Evolutionary conservation across 2,113 vertebrate species (phyloP), one percentile per base, ranked within the genome.

Genomic region (Erythrocercus mccallii): DNA sequence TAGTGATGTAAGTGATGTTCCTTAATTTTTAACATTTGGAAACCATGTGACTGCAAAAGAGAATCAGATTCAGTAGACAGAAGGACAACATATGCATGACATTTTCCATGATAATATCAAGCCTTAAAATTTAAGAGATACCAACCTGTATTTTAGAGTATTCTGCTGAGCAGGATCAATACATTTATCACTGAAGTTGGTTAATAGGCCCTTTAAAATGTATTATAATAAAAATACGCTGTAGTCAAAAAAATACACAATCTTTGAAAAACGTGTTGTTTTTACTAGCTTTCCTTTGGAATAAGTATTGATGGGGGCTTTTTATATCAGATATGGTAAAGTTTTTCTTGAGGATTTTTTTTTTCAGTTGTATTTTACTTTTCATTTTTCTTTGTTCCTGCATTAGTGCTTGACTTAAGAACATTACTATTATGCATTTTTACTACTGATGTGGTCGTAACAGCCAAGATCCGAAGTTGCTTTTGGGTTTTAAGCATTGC

Each of bases 361-460:
- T 40, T n/a, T 35, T 19, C 18, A 15, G 6, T n/a, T 69, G 58
- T 45, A 24, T 66, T 61, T 71, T 68, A 35, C 14, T 81, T 90
- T 71, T 35, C 0, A 19, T 81, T 79, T 87, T 53, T 20, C 20
- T 25, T 74, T 89, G 24, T 69, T 85, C 33, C 25, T 77, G 37
- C 10, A 16, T 30, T 51, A 76, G 24, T 7, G 15, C 45, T 72
- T 2, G 1, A 83, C 9, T 22, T 51, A 71, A 51, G 62, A 90
- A 38, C 40, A 44, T 56, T 54, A 27, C 7, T 56, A 2, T 60
- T 35, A 50, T 2, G 13, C 2, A 0, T 33, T 82, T 62, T 65
- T 48, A 17, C 27, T 71, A 16, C 37, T 72, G 61, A 20, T 10
- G 2, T 18, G 12, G 13, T 53, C 0, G 0, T 47, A 57, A 57